Base-by-base conservation (phyloP, 2,888 invertebrate species). In the Pandemis corylana region DNA sequence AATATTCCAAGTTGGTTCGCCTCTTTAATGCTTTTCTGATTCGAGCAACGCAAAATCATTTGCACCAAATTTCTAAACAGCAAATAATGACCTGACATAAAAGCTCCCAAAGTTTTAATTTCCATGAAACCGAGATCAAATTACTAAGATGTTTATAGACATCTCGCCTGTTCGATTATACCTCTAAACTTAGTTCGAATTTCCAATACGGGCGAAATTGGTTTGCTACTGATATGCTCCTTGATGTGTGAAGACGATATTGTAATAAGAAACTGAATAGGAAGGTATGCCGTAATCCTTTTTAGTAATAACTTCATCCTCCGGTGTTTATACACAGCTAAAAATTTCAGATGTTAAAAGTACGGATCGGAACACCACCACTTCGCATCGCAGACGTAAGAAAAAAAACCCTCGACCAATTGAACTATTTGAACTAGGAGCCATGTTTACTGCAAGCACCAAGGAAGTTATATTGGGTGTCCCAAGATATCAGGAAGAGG, bases 1-100 rank as follows among this genome's bases (percentile, higher is more conserved):
- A 68, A 68, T 53, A 64, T 20, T 64, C 20, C 41, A n/a, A 59
- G 64, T 64, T 15, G 72, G 44, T 41, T 20, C 65, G 65, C 68
- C 46, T 42, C 46, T 68, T 56, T 72, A 59, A 68, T 68, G 73
- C 49, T 65, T 68, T 73, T 59, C 56, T 68, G 56, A 59, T 64
- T 68, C 41, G 68, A 41, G 10, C 59, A 28, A 5, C 46, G 28
- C 49, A 13, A 49, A 28, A 62, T 62, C 59, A 59, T 59, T 59
- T 12, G 59, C 28, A 59, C 59, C 28, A n/a, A 59, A 28, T 59
- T 28, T 59, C 28, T 59, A 51, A 28, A 28, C 28, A 59, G 59
- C 59, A 12, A 59, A 59, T 59, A 59, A 59, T 59, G 12, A 59
- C 28, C 9, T 59, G 59, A 28, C 28, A 12, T 28, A 28, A 59